A percentile compares a stretch with the other conserved stretches of the same genome.
These are phyloP conservation scores for Micoletzkya japonica DNA, from an alignment of 2,888 invertebrate species.

Conservation along the genomic window DNA sequence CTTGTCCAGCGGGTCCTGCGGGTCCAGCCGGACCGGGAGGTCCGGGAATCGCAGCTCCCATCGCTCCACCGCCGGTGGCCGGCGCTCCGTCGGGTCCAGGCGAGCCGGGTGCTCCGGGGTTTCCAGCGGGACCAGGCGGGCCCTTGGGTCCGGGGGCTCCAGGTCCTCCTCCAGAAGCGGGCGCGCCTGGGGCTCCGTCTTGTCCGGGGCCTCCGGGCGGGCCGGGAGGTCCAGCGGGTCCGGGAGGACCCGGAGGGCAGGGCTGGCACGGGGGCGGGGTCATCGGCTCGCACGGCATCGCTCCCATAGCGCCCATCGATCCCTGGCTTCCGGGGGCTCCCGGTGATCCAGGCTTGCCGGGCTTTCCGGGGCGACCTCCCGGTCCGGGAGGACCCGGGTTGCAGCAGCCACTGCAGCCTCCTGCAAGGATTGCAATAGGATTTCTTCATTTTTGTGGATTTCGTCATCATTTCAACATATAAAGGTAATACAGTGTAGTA, in stretches of 20 bases:
- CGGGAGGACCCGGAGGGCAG: constrained; percentile 17
- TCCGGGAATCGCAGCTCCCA: constrained; percentile 12
- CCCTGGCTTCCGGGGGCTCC: constrained; percentile 21
- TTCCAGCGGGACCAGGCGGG: constrained; percentile 20
- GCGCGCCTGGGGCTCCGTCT: constrained; percentile 20
- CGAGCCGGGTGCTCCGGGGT: constrained; percentile 19
- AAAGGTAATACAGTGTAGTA: neutral
- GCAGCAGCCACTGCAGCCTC: constrained; percentile 28
- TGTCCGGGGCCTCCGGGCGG: constrained; percentile 19
- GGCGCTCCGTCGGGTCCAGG: constrained; percentile 20
- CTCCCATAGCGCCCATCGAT: constrained; percentile 14
- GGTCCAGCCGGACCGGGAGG: constrained; percentile 26
- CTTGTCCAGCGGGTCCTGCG: constrained; percentile 12
- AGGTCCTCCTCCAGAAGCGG: constrained; percentile 13
- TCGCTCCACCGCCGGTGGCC: constrained; percentile 10
- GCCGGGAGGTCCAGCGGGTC: constrained; percentile 26
- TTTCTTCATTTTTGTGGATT: no score
- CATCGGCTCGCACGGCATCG: constrained; percentile 11
- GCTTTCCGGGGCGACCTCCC: constrained; percentile 22
- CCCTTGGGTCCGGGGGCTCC: constrained; percentile 28
- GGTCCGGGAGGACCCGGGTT: constrained; percentile 28
- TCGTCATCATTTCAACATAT: no score
- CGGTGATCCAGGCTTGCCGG: constrained; percentile 16
- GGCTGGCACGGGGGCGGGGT: constrained; percentile 26
- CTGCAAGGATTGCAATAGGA: no score